Base-by-base conservation (phyloP, 2,113 vertebrate species). In the Casuarius casuarius region DNA sequence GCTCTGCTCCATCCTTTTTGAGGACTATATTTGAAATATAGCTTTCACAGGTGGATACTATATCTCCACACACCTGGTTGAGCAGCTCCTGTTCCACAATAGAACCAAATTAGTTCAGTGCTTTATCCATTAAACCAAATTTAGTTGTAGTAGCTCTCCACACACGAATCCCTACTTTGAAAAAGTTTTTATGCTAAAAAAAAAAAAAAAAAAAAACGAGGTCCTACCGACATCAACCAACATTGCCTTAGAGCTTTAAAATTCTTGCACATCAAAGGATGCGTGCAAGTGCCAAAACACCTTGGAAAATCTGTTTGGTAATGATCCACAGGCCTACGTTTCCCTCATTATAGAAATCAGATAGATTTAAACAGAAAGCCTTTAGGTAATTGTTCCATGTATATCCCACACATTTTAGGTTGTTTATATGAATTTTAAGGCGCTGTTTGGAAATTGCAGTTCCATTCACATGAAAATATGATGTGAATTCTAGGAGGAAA, bases 11-110 rank as follows among this genome's bases (percentile, higher is more conserved):
- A 3, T 94, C 95, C 58, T 99, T 98, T 51, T 86, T 98, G 82
- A 99, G 97, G 83, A 99, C 96, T 38, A 99, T 82, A 22, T 61
- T 63, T 1, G 99, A 98, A 42, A 99, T 98, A 85, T 97, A 98
- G 28, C 75, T 93, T 92, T 99, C 98, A 26, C 99, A 99, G 35
- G 98, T 56, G 0, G 98, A 97, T 10, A 99, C 97, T 72, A 99
- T 90, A n/a, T 98, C 98, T n/a, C 98, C 99, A 72, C 98, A 99
- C 77, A 98, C 97, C 67, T 97, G 95, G 86, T 98, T 97, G 84
- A 99, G 96, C 51, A 99, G 97, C 28, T 97, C 96, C 98, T 98
- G 91, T 16, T 79, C 66, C 77, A 46, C 93, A 93, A 84, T 94
- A 51, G 94, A 91, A 75, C 26, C 71, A 75, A 94, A 65, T 74